phyloP scores from a whole-genome alignment of 2,888 invertebrate species.

The Sesamia inferens region DNA sequence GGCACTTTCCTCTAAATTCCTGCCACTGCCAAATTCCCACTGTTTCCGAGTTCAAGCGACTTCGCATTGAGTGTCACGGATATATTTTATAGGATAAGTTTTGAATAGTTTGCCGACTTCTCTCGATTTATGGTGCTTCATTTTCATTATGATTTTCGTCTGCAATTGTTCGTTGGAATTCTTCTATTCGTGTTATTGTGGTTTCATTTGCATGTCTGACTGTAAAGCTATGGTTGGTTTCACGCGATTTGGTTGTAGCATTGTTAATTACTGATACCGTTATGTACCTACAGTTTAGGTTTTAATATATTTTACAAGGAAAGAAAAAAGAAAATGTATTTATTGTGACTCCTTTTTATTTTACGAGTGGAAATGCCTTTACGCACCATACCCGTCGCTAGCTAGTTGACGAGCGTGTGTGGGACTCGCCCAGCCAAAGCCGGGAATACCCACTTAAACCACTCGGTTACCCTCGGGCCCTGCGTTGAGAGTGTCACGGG shows the following conservation, averaged over 20 bases:
- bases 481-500: too few species aligned
- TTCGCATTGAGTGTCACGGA: slow-evolving; percentile 57
- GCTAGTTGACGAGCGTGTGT: too few species aligned
- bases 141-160: slow-evolving; percentile 47
- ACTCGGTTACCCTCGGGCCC: too few species aligned
- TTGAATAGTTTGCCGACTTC: slow-evolving; percentile 53
- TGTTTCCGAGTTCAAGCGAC: slow-evolving; percentile 65
- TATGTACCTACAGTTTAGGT: neutral
- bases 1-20: slow-evolving; percentile 62
- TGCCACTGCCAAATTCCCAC: slow-evolving; percentile 69
- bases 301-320: neutral
- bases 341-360: too few species aligned
- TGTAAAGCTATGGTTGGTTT: slow-evolving; percentile 2
- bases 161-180: slow-evolving; percentile 37
- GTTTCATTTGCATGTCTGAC: slow-evolving; percentile 9
- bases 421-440: too few species aligned
- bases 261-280: neutral
- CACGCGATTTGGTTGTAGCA: neutral
- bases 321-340: too few species aligned
- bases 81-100: slow-evolving; percentile 72
- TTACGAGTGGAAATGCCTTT: too few species aligned
- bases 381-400: too few species aligned
- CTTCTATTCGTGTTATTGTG: slow-evolving; percentile 11
- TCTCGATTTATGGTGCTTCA: slow-evolving; percentile 48
- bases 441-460: too few species aligned